These are phyloP conservation scores for Gorilla gorilla DNA, from an alignment of 2,113 vertebrate genomes.

Conservation along the genomic window DNA sequence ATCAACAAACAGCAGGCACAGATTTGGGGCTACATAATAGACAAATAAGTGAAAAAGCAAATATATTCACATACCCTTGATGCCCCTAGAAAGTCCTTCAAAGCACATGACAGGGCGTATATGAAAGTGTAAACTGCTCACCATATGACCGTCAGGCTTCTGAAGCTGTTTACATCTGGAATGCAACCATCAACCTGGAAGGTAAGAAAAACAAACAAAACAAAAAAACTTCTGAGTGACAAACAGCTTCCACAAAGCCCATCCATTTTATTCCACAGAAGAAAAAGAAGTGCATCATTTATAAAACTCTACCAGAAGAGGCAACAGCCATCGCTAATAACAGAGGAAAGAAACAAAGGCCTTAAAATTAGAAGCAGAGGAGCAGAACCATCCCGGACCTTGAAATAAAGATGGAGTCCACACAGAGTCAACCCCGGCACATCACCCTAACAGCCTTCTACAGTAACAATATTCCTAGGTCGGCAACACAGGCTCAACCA, in stretches of 20 bases:
- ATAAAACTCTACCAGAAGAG: neutral
- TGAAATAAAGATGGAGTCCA: neutral
- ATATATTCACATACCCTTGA: neutral
- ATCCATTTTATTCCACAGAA: neutral
- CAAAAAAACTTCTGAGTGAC: conserved; percentile 9
- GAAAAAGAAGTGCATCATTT: neutral
- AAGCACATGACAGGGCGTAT: fast-evolving
- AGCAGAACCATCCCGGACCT: neutral
- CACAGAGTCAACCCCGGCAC: fast-evolving
- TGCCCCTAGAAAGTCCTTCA: neutral
- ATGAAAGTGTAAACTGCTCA: neutral
- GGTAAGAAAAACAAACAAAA: neutral
- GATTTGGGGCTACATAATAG: neutral
- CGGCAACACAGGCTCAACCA: neutral
- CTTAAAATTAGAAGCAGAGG: no score
- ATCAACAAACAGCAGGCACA: neutral
- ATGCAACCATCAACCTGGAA: conserved; percentile 26
- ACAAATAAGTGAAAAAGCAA: neutral
- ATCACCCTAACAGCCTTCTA: neutral
- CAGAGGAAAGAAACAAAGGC: neutral
- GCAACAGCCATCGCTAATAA: neutral
- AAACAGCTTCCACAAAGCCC: neutral
- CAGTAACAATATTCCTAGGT: neutral
- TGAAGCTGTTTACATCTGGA: neutral
- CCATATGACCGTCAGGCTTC: conserved; percentile 1